Evolutionary conservation across 1,140 invertebrate genomes (phyloP).

Genomic region (Temnothorax nylanderi): DNA sequence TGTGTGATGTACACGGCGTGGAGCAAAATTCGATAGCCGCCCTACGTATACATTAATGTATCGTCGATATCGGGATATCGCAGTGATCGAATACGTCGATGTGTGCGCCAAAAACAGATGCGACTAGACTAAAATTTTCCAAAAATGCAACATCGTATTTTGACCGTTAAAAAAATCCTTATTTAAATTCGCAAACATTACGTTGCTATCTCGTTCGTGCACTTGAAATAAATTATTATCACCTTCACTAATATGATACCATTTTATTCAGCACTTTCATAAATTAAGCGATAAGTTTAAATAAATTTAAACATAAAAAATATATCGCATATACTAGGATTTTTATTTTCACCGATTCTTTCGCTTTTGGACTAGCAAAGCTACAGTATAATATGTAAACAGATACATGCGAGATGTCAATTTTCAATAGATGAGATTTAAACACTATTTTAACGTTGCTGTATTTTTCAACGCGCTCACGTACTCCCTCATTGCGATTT

Average conservation of each 20-base stretch:
- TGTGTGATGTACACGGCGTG: background rate
- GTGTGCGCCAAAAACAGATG: background rate
- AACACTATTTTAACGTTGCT: conserved; percentile 4
- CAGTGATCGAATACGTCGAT: background rate
- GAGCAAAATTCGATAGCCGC: conserved; percentile 4
- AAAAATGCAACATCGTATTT: conserved; percentile 27
- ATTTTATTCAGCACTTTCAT: too few relatives aligned
- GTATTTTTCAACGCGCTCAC: conserved; percentile 27
- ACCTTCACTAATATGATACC: background rate
- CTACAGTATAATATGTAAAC: too few relatives aligned
- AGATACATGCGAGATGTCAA: background rate
- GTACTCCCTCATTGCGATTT: conserved; percentile 13
- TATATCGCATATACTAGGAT: background rate
- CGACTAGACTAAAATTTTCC: background rate
- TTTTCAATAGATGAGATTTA: background rate
- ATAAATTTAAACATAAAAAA: background rate
- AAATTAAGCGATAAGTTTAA: background rate
- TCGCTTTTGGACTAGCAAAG: background rate
- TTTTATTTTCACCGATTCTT: background rate
- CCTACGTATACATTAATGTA: background rate
- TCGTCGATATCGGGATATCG: background rate
- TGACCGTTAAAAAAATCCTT: background rate
- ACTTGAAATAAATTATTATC: background rate
- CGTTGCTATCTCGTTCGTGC: background rate
- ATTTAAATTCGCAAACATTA: background rate